Conservation (phyloP, 1,140 invertebrate genomes). For the Drosophila melanica region DNA sequence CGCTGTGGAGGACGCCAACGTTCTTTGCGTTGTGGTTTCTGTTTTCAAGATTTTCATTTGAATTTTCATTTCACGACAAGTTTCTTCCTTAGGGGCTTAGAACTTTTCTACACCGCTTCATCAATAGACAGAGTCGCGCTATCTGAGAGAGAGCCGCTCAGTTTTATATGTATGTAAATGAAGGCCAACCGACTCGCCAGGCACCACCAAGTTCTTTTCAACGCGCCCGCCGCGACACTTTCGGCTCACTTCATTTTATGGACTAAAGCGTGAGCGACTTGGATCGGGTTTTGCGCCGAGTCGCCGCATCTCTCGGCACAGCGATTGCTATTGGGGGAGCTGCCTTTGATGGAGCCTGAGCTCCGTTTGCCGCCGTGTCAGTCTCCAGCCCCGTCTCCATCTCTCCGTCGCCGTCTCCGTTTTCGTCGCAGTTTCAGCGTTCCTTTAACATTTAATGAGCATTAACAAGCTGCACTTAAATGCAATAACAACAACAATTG, state of each 20-base stretch:
- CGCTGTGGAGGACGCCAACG: slow-evolving; percentile 53
- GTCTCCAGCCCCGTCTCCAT: too few relatives aligned
- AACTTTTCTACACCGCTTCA: slow-evolving; percentile 54
- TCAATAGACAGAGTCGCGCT: slow-evolving; percentile 7
- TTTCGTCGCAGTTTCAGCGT: slow-evolving; percentile 14
- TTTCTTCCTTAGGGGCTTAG: slow-evolving; percentile 25
- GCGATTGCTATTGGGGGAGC: slow-evolving; percentile 41
- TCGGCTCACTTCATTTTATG: slow-evolving; percentile 74
- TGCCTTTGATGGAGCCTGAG: slow-evolving; percentile 25
- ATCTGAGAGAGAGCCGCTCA: slow-evolving; percentile 5
- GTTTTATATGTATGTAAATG: slow-evolving; percentile 39
- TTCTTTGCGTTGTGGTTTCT: slow-evolving; percentile 27
- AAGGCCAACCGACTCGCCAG: slow-evolving; percentile 8
- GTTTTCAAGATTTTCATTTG: slow-evolving; percentile 60
- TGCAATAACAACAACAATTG: slow-evolving; percentile 80
- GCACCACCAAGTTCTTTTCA: slow-evolving; percentile 49
- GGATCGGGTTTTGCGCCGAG: slow-evolving; percentile 29
- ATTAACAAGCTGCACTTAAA: slow-evolving; percentile 83
- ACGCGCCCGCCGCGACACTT: slow-evolving; percentile 65
- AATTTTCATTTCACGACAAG: slow-evolving; percentile 66
- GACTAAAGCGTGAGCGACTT: slow-evolving; percentile 61
- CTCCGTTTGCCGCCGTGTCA: slow-evolving; percentile 10
- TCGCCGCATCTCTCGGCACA: slow-evolving; percentile 8
- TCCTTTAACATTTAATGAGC: slow-evolving; percentile 82
- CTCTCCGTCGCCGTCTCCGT: not conserved